phyloP scores from a whole-genome alignment of 2,113 vertebrate genomes.

The Lonchura striata region DNA sequence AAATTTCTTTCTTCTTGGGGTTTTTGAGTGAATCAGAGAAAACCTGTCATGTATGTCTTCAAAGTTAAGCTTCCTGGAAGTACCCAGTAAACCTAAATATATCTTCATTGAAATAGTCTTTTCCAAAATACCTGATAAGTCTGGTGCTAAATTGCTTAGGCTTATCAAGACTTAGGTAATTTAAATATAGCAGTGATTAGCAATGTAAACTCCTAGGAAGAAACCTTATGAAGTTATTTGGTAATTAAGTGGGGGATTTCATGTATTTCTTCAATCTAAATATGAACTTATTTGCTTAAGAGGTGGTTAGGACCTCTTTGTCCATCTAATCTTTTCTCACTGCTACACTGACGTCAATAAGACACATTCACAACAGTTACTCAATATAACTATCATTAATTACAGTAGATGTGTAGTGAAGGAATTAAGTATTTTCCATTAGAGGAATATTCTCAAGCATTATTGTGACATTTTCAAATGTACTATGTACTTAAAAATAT shows the following conservation, averaged over 20 bases:
- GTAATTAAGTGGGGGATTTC: background rate
- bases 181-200: background rate
- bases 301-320: background rate
- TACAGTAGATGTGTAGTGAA: background rate
- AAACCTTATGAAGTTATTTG: background rate
- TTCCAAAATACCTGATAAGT: background rate
- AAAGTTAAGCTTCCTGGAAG: background rate
- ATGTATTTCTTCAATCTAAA: background rate
- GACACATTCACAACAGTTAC: background rate
- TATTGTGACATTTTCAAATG: background rate
- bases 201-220: background rate
- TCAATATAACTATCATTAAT: rapidly evolving
- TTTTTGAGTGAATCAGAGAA: background rate
- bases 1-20: background rate
- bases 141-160: background rate
- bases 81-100: background rate
- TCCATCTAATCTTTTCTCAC: background rate
- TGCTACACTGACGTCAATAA: background rate
- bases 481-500: background rate
- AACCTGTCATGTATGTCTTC: background rate
- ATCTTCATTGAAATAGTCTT: background rate
- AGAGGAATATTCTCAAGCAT: background rate
- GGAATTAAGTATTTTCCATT: background rate
- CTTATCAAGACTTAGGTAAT: background rate
- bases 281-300: background rate